Conservation (phyloP, 2,888 invertebrate species). For the Fragum sueziense region DNA sequence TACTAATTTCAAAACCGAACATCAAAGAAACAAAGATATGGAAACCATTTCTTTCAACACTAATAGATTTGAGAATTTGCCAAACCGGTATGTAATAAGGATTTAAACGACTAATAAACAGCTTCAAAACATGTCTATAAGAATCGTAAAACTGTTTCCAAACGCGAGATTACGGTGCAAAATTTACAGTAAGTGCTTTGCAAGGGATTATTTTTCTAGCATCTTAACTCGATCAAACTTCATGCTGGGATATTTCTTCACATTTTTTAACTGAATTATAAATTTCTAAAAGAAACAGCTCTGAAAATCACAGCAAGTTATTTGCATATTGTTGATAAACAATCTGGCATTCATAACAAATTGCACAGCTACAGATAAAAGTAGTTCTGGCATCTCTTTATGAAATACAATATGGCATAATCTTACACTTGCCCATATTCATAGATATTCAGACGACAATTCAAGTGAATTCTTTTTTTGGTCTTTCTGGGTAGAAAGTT, state of each 20-base stretch:
- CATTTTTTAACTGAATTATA: not conserved
- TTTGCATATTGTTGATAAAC: too few relatives aligned
- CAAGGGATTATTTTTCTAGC: not conserved
- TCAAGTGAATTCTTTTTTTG: not conserved
- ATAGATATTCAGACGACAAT: not conserved
- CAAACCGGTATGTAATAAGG: conserved; percentile 6
- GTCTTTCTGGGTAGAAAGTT: not conserved
- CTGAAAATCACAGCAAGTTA: too few relatives aligned
- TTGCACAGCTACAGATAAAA: too few relatives aligned
- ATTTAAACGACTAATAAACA: not conserved
- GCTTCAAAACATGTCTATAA: not conserved
- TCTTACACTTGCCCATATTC: too few relatives aligned
- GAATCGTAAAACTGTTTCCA: not conserved
- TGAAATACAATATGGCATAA: too few relatives aligned
- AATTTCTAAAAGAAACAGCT: not conserved
- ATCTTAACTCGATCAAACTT: not conserved
- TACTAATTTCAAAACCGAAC: not conserved
- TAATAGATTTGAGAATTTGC: conserved; percentile 2
- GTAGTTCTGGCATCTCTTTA: too few relatives aligned
- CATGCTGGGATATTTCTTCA: not conserved
- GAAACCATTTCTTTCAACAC: conserved; percentile 7
- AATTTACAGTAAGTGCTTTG: not conserved
- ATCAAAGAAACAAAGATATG: not conserved
- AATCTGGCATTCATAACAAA: too few relatives aligned
- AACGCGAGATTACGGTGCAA: not conserved